Evolutionary conservation across 2,797 vertebrate genomes (phyloP).

Genomic region (Paratrypauchen microcephalus): DNA sequence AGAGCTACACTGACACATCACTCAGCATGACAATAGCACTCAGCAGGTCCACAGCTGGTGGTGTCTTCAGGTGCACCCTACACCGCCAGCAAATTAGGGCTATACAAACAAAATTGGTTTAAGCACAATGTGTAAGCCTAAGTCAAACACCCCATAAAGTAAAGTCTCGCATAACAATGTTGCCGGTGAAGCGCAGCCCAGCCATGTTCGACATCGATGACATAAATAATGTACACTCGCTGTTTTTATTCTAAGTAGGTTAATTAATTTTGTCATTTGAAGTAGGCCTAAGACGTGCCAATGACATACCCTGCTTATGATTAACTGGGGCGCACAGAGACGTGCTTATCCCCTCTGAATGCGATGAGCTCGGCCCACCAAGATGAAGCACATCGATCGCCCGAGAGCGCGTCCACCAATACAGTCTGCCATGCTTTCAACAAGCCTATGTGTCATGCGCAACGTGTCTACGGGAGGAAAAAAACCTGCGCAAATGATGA

Average conservation of each 20-base stretch:
- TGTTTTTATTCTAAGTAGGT: neutral
- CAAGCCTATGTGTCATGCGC: slow-evolving; percentile 17
- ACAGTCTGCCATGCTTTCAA: slow-evolving; percentile 60
- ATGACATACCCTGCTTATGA: neutral
- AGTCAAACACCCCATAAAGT: neutral
- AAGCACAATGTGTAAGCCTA: neutral
- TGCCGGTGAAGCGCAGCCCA: neutral
- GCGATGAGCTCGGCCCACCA: neutral
- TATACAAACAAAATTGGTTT: slow-evolving; percentile 1
- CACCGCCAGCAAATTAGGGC: neutral
- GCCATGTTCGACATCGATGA: neutral
- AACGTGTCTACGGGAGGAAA: neutral
- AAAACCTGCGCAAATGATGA: neutral
- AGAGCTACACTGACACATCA: slow-evolving; percentile 44
- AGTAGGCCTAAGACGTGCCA: too few species aligned
- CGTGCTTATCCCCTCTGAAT: neutral
- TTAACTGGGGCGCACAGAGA: neutral
- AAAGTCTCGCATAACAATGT: too few species aligned
- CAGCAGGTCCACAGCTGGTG: slow-evolving; percentile 30
- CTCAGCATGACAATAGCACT: slow-evolving; percentile 52
- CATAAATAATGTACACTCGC: neutral
- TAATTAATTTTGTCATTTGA: neutral
- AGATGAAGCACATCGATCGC: neutral
- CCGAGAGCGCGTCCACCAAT: slow-evolving; percentile 7
- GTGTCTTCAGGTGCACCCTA: slow-evolving; percentile 29